Evolutionary conservation across 2,797 vertebrate species (phyloP).

Genomic region (Fratercula arctica): DNA sequence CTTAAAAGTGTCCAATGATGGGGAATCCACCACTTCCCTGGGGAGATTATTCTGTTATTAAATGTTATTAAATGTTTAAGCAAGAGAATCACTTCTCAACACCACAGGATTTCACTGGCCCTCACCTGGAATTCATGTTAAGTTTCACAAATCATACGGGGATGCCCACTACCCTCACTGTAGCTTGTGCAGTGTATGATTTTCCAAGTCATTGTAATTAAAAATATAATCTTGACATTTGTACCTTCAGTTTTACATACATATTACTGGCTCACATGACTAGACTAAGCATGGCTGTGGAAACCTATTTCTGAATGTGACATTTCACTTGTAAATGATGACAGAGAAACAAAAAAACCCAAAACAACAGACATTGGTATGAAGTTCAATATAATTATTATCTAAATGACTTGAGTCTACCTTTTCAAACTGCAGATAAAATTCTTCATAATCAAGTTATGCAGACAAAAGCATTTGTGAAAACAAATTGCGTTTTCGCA

Average conservation of each 20-base stretch:
- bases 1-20: not conserved
- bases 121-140: not conserved
- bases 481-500: not conserved
- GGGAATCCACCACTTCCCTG: not conserved
- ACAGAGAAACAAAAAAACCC: not conserved
- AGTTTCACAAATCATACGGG: not conserved
- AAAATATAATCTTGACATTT: not conserved
- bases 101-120: not conserved
- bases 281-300: not conserved
- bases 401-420: not conserved
- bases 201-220: not conserved
- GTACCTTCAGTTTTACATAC: not conserved
- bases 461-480: not conserved
- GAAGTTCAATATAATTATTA: not conserved
- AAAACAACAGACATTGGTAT: not conserved
- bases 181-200: not conserved
- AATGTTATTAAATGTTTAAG: not conserved
- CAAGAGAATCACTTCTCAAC: not conserved
- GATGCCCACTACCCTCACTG: not conserved
- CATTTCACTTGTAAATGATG: not conserved
- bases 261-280: not conserved
- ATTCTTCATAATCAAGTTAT: not conserved
- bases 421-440: not conserved
- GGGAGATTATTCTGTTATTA: not conserved
- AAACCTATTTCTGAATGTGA: not conserved